Conservation (phyloP, 1,140 invertebrate genomes). For the Dendroctonus ponderosae region DNA sequence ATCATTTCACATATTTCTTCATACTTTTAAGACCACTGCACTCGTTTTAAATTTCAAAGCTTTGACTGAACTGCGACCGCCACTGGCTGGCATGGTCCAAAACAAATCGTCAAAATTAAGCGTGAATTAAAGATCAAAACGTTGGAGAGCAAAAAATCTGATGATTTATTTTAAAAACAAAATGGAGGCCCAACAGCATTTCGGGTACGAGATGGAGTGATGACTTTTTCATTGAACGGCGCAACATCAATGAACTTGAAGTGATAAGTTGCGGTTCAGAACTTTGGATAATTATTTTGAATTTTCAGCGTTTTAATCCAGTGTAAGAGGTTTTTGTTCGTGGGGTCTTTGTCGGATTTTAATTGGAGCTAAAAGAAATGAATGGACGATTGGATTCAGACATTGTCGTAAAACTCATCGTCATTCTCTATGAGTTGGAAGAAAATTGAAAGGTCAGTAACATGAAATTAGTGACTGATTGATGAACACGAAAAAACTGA, state of each 20-base stretch:
- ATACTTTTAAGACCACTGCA: no score
- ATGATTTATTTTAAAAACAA: constrained; percentile 16
- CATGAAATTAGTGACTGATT: not conserved
- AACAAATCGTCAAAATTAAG: not conserved
- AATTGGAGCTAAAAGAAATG: constrained; percentile 11
- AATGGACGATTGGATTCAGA: constrained; percentile 1
- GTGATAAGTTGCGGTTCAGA: constrained; percentile 16
- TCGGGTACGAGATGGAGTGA: constrained; percentile 11
- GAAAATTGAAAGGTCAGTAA: not conserved
- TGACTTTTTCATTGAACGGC: constrained; percentile 17
- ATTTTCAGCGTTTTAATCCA: constrained; percentile 13
- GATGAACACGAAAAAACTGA: no score
- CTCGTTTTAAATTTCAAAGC: no score
- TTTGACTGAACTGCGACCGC: not conserved
- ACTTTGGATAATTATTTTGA: constrained; percentile 18
- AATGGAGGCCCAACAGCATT: not conserved
- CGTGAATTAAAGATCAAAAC: constrained; percentile 13
- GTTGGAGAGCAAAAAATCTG: constrained; percentile 1
- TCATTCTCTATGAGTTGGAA: no score
- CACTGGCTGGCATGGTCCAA: not conserved
- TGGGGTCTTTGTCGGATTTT: constrained; percentile 8
- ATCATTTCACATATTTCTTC: no score
- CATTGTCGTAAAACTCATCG: not conserved
- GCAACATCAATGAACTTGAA: constrained; percentile 11
- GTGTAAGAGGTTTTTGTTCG: not conserved